phyloP scores from a whole-genome alignment of 2,888 invertebrate species.

The Agrochola circellaris region DNA sequence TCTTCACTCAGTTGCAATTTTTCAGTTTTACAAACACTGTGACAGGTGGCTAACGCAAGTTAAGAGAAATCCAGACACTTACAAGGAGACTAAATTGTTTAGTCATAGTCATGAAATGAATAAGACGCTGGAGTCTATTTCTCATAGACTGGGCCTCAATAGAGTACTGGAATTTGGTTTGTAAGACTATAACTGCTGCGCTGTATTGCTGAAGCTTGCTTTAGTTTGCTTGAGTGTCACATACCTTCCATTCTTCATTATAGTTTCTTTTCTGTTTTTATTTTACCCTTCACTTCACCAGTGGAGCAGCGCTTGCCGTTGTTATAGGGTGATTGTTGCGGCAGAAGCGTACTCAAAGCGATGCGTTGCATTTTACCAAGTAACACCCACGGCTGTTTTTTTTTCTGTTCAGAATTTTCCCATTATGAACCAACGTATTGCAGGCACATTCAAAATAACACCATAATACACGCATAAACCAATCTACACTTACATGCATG shows the following conservation, averaged over 20 bases:
- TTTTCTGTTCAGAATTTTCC: too few species aligned
- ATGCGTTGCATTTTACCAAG: background rate
- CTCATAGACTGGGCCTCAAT: conserved; percentile 91
- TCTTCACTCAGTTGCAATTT: conserved; percentile 80
- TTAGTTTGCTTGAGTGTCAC: conserved; percentile 76
- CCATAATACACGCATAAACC: background rate
- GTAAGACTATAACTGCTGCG: conserved; percentile 72
- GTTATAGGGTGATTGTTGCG: too few species aligned
- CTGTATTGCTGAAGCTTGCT: conserved; percentile 73
- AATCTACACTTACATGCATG: too few species aligned
- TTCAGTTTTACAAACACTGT: conserved; percentile 95
- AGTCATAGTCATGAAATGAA: conserved; percentile 89
- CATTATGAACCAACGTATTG: background rate
- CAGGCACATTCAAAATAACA: background rate
- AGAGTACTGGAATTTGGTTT: conserved; percentile 88
- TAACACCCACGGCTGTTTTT: too few species aligned
- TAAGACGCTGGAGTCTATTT: conserved; percentile 90
- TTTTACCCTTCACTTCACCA: conserved; percentile 2
- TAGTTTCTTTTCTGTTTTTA: conserved; percentile 9
- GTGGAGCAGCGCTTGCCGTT: conserved; percentile 12
- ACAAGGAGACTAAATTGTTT: conserved; percentile 90
- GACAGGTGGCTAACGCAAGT: conserved; percentile 93
- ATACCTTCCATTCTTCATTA: conserved; percentile 19
- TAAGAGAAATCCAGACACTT: conserved; percentile 92
- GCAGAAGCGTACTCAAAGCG: background rate